Conservation (phyloP, 2,113 vertebrate genomes). For the Tyrannus savana region DNA sequence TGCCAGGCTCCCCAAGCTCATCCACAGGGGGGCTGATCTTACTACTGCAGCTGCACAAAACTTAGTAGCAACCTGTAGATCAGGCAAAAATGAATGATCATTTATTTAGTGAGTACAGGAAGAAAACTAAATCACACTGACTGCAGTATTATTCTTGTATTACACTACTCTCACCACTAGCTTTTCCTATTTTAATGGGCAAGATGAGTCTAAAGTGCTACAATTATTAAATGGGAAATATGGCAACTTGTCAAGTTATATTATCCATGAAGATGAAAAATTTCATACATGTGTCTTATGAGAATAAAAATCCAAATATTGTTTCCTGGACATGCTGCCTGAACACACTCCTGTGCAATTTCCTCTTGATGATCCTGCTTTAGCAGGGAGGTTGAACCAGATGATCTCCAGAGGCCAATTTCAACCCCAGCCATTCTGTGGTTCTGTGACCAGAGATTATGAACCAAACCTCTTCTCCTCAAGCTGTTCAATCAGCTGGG, state of each 20-base stretch:
- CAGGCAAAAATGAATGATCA: not conserved
- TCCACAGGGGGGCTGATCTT: not conserved
- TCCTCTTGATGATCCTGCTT: not conserved
- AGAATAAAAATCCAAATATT: not conserved
- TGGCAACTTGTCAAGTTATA: not conserved
- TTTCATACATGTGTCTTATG: fast-evolving
- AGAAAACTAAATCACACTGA: not conserved
- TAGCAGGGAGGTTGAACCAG: not conserved
- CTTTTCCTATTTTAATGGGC: not conserved
- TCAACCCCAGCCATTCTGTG: not conserved
- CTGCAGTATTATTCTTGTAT: not conserved
- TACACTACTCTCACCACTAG: not conserved
- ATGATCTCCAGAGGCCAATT: not conserved
- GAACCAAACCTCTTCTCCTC: not conserved
- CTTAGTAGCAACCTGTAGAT: not conserved
- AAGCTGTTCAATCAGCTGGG: not conserved
- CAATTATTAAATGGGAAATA: not conserved
- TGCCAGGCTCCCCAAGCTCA: not conserved
- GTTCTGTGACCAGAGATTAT: not conserved
- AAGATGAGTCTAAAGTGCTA: not conserved
- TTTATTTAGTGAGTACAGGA: not conserved
- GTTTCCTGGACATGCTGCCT: not conserved
- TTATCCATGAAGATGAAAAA: not conserved
- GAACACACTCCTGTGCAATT: not conserved
- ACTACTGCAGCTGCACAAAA: not conserved